Conservation (phyloP, 2,888 invertebrate genomes). For the Erebia epiphron region DNA sequence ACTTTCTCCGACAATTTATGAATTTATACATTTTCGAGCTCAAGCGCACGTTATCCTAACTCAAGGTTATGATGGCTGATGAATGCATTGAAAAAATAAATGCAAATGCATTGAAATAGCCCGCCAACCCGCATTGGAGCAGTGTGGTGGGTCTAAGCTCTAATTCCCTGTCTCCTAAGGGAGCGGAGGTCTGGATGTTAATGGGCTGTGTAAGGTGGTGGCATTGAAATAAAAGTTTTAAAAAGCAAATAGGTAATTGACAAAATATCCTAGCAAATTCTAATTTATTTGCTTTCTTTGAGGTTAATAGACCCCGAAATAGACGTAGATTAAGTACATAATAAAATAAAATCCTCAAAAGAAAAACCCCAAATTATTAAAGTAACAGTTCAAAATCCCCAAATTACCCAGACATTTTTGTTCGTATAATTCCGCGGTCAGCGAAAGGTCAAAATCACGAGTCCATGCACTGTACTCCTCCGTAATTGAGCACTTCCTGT, state of each 20-base stretch:
- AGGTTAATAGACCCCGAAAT: neutral
- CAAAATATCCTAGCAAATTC: no score
- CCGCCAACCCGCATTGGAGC: no score
- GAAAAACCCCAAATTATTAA: neutral
- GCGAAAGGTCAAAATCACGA: slow-evolving; percentile 21
- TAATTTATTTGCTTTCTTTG: neutral
- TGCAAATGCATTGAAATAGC: neutral
- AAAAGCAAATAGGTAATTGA: neutral
- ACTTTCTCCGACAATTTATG: slow-evolving; percentile 12
- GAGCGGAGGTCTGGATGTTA: no score
- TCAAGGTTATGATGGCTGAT: neutral
- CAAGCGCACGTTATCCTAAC: neutral
- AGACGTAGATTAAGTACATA: neutral
- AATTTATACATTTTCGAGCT: neutral
- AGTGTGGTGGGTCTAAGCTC: no score
- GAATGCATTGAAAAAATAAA: neutral
- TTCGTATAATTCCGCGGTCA: slow-evolving; percentile 6
- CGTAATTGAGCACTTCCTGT: slow-evolving; percentile 31
- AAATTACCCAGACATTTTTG: neutral
- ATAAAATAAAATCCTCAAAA: neutral
- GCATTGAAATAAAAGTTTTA: neutral
- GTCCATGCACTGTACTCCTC: slow-evolving; percentile 5
- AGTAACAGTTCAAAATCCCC: slow-evolving; percentile 6
- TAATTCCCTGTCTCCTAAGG: no score
- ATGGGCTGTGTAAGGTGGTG: no score